Conservation (phyloP, 2,888 invertebrate species). For the Rhamphomyia laevipes region DNA sequence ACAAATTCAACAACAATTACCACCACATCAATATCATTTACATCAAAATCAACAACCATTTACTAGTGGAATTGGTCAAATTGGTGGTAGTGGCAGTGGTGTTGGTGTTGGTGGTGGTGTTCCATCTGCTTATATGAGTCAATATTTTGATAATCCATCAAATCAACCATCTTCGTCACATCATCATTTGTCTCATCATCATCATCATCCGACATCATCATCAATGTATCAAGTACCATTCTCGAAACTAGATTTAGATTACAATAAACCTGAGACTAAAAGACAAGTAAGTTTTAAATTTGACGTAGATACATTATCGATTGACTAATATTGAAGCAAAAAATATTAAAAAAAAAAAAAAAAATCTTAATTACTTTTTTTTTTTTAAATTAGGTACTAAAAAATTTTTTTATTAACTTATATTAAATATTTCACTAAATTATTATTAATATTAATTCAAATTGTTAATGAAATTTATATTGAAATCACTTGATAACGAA, state of each 20-base stretch:
- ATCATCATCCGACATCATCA: slow-evolving; percentile 15
- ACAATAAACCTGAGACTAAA: slow-evolving; percentile 36
- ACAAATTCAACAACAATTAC: slow-evolving; percentile 29
- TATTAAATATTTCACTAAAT: too few relatives aligned
- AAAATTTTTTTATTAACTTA: too few relatives aligned
- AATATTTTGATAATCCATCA: slow-evolving; percentile 22
- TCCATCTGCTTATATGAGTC: slow-evolving; percentile 12
- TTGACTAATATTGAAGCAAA: too few relatives aligned
- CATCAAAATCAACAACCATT: slow-evolving; percentile 28
- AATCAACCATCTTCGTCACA: slow-evolving; percentile 15
- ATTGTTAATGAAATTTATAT: too few relatives aligned
- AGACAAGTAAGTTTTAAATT: slow-evolving; percentile 42
- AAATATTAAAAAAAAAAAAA: slow-evolving; percentile 17
- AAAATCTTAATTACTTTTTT: neutral
- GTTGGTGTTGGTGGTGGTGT: slow-evolving; percentile 26
- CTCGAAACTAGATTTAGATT: slow-evolving; percentile 41
- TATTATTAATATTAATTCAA: too few relatives aligned
- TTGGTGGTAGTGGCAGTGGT: slow-evolving; percentile 20
- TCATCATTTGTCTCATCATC: slow-evolving; percentile 18
- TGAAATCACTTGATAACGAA: too few relatives aligned
- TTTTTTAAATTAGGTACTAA: neutral
- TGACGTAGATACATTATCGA: slow-evolving; percentile 40
- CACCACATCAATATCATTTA: slow-evolving; percentile 17
- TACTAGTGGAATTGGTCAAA: slow-evolving; percentile 24
- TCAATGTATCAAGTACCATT: slow-evolving; percentile 28